Base-by-base conservation (phyloP, 2,797 vertebrate genomes). In the Eupleurogrammus muticus region DNA sequence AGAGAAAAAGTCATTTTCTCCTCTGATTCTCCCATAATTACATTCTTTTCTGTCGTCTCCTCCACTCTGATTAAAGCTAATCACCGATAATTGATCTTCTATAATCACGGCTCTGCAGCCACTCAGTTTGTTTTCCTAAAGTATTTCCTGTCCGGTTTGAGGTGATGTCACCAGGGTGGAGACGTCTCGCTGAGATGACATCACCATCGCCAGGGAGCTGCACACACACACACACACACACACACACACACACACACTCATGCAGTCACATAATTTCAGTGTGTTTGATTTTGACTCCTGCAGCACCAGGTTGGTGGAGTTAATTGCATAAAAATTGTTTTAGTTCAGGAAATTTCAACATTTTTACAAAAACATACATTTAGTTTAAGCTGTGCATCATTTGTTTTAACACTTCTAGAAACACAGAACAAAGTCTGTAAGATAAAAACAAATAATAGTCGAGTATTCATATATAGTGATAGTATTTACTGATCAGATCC, bases 111-210 rank as follows among this genome's bases (percentile, higher is more conserved):
- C 40, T 47, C 28, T 28, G 50, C 58, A 47, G 63, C 44, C 1
- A 3, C 48, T 34, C 44, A 2, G 4, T 32, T 17, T 66, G 62
- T 53, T 54, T 19, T 35, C 17, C 52, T 23, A 28, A 28, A 23
- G 13, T 38, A 11, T 50, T 34, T 54, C 28, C 28, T 48, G 48
- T 56, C 61, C 10, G 5, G 10, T 5, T 0, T 40, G 70, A 67
- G 69, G 42, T 84, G 81, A 87, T 77, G 82, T 85, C 81, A 87
- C 4, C 61, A 16, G 84, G 84, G 80, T 63, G 84, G 71, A 77
- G 75, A 75, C 42, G 9, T 65, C 52, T 62, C 59, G 17, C 57
- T 56, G 19, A 44, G 52, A 67, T 75, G 81, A 85, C 80, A 84
- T 87, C 83, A 81, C 48, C 5, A n/a, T 44, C 77, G 73, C 59